Evolutionary conservation across 2,113 vertebrate genomes (phyloP).

Genomic region (Esox niger): DNA sequence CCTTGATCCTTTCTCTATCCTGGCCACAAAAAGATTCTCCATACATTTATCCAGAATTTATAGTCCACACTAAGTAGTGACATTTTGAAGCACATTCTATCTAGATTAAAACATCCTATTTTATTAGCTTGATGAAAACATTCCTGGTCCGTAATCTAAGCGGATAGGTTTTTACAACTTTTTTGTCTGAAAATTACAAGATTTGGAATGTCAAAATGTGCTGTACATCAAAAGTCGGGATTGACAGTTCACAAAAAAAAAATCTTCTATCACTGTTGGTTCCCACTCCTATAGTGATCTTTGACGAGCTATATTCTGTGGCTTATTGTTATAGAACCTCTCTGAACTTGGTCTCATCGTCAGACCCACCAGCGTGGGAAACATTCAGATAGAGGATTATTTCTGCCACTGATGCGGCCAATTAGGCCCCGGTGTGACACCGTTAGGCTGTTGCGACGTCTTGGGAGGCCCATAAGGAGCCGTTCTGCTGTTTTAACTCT

Average conservation of each 20-base stretch:
- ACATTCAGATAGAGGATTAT: slow-evolving; percentile 42
- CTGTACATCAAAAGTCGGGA: too few relatives aligned
- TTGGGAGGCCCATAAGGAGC: slow-evolving; percentile 25
- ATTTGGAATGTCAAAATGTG: too few relatives aligned
- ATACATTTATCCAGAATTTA: too few relatives aligned
- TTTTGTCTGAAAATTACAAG: too few relatives aligned
- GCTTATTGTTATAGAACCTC: slow-evolving; percentile 8
- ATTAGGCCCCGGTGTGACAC: slow-evolving; percentile 45
- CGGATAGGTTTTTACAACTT: too few relatives aligned
- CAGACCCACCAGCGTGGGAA: slow-evolving; percentile 1
- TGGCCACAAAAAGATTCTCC: too few relatives aligned
- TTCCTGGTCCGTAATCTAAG: too few relatives aligned
- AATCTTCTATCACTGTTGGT: too few relatives aligned
- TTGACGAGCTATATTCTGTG: slow-evolving; percentile 6
- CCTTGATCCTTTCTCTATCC: slow-evolving; percentile 11
- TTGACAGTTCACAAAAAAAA: neutral
- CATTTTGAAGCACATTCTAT: neutral
- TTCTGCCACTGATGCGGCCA: slow-evolving; percentile 54
- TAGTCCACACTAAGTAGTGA: neutral
- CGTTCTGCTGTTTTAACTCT: slow-evolving; percentile 39
- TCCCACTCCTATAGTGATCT: neutral
- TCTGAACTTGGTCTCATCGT: slow-evolving; percentile 11
- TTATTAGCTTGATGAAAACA: too few relatives aligned
- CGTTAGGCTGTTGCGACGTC: slow-evolving; percentile 28
- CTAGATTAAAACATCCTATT: too few relatives aligned